These are phyloP conservation scores for Odontomachus brunneus DNA, from an alignment of 1,140 invertebrate genomes.

Conservation along the genomic window DNA sequence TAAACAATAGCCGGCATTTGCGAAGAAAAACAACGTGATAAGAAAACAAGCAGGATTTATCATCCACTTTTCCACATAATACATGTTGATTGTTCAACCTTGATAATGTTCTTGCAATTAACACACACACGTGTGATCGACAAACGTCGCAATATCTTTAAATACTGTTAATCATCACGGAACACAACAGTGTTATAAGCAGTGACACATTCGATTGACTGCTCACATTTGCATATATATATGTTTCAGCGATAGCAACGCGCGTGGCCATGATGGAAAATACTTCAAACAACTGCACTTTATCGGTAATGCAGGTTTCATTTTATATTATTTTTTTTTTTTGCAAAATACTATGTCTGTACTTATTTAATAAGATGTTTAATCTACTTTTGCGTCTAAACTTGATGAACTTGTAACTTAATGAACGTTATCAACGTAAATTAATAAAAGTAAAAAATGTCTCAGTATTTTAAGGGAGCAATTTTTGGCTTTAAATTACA, in stretches of 20 bases:
- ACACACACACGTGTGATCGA: too few relatives aligned
- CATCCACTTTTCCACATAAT: neutral
- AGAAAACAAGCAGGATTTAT: neutral
- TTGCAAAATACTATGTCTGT: too few relatives aligned
- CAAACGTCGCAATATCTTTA: conserved; percentile 4
- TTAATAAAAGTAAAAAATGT: too few relatives aligned
- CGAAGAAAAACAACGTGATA: neutral
- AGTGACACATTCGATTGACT: neutral
- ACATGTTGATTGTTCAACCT: neutral
- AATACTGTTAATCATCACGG: conserved; percentile 13
- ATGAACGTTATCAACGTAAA: too few relatives aligned
- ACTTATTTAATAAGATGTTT: too few relatives aligned
- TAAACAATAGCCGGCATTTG: conserved; percentile 24
- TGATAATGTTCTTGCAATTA: neutral
- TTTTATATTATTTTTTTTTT: too few relatives aligned
- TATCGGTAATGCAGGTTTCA: conserved; percentile 4
- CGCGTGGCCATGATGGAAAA: neutral
- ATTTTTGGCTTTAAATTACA: too few relatives aligned
- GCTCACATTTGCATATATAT: neutral
- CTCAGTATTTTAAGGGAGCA: too few relatives aligned
- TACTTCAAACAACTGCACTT: neutral
- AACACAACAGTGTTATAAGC: neutral
- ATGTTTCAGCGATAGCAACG: neutral
- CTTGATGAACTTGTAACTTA: too few relatives aligned
- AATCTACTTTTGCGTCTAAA: too few relatives aligned